Conservation (phyloP, 2,797 vertebrate genomes). For the Chelidonichthys spinosus region DNA sequence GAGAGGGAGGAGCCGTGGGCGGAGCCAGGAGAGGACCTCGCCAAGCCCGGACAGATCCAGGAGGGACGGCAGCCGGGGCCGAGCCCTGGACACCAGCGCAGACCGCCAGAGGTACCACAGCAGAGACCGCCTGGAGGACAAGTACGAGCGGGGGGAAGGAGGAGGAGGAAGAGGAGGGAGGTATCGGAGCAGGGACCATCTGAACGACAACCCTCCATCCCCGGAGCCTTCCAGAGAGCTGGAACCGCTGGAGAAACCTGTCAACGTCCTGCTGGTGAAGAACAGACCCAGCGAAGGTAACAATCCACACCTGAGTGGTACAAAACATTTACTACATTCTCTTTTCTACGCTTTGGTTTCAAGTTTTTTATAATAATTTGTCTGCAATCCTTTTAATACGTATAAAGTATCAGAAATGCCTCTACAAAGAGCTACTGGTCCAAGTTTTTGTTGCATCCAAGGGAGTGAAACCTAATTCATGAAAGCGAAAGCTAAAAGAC, state of each 20-base stretch:
- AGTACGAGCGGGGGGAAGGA: constrained; percentile 76
- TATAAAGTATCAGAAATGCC: not conserved
- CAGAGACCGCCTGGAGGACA: constrained; percentile 80
- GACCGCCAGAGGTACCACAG: constrained; percentile 80
- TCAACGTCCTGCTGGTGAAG: constrained; percentile 92
- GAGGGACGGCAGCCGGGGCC: constrained; percentile 47
- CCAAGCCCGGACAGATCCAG: constrained; percentile 81
- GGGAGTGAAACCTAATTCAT: too few relatives aligned
- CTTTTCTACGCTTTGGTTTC: not conserved
- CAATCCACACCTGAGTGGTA: not conserved
- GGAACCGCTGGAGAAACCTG: constrained; percentile 82
- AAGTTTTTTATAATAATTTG: not conserved
- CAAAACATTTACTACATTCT: not conserved
- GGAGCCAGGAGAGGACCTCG: constrained; percentile 72
- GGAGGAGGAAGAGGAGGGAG: constrained; percentile 61
- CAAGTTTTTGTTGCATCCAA: too few relatives aligned
- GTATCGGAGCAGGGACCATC: constrained; percentile 85
- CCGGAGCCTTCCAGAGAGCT: constrained; percentile 74
- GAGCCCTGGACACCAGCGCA: constrained; percentile 39
- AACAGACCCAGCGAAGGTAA: constrained; percentile 90
- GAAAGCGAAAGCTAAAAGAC: too few relatives aligned
- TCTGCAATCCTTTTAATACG: not conserved
- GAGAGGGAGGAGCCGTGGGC: constrained; percentile 82
- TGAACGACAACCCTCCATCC: constrained; percentile 84
- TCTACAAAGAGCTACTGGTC: too few relatives aligned